Evolutionary conservation across 1,140 invertebrate species (phyloP), one percentile per base, ranked within the genome.

Genomic region (Schlechtendalia chinensis): DNA sequence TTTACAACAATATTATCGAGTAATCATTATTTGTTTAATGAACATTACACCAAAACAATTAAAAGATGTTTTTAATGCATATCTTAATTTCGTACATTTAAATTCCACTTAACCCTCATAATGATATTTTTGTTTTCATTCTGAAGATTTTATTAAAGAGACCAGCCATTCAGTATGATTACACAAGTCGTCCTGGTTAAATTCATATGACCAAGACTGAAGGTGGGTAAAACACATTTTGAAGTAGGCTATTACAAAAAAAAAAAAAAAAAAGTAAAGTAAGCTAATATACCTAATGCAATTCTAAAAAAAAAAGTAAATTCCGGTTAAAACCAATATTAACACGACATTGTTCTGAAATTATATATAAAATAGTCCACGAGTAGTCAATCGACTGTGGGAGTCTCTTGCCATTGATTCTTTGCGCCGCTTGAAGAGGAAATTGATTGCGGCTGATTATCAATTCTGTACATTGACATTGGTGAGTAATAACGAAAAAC

Each of bases 361-460:
- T 79, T 79, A 79, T 79, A 79, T 79, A 79, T 79, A 79, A 79
- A 79, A 79, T 79, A 79, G 75, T 79, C 75, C 75, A 79, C 75
- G 75, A 79, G 75, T 79, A 79, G 75, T 79, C 75, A 50, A 63
- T 79, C 75, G 75, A 79, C 58, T 79, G 75, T 79, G 75, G 75
- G 75, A 77, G 75, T 61, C 75, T 79, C 74, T 79, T 61, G 75
- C 72, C 72, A 77, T n/a, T 77, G 72, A 77, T 77, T 63, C 39
- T 79, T 79, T 79, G 75, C 75, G 75, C 75, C 75, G 58, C 75
- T 47, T 47, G 75, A 79, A 79, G 75, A 79, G 58, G 75, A 79
- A 79, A 63, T 63, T 79, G 75, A 50, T 24, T 79, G 75, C 75
- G 75, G 75, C 75, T 79, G 75, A 79, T 79, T 79, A 79, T 50